Conservation (phyloP, 1,140 invertebrate species). For the Spodoptera litura region DNA sequence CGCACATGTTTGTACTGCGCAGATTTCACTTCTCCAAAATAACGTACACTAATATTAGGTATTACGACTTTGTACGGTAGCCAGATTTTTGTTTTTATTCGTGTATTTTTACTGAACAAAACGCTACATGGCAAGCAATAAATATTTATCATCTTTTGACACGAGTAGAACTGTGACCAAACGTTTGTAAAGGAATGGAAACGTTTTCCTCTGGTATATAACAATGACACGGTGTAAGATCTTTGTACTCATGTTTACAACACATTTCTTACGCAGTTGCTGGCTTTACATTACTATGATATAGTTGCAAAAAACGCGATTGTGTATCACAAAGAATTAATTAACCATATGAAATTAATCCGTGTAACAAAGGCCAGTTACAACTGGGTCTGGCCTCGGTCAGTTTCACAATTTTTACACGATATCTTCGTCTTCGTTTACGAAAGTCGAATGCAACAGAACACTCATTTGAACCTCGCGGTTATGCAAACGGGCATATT, state of each 20-base stretch:
- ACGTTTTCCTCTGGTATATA: too few relatives aligned
- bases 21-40: constrained; percentile 60
- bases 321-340: constrained; percentile 58
- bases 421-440: constrained; percentile 76
- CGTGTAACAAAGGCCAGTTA: constrained; percentile 59
- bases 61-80: constrained; percentile 53
- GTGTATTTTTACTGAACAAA: background rate
- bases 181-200: too few relatives aligned
- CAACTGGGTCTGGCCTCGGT: constrained; percentile 58
- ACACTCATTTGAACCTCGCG: constrained; percentile 55
- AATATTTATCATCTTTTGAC: too few relatives aligned
- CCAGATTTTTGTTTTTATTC: background rate
- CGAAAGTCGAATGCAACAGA: constrained; percentile 69
- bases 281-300: background rate
- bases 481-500: constrained; percentile 59
- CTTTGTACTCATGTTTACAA: too few relatives aligned
- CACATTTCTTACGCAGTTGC: too few relatives aligned
- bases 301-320: constrained; percentile 45
- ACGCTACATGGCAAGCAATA: too few relatives aligned
- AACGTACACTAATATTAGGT: constrained; percentile 60
- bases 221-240: too few relatives aligned
- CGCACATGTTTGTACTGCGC: constrained; percentile 37
- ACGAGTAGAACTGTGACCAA: too few relatives aligned
- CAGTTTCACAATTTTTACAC: constrained; percentile 74
- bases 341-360: constrained; percentile 60